Evolutionary conservation across 1,140 invertebrate species (phyloP).

Genomic region (Metopolophium dirhodum): DNA sequence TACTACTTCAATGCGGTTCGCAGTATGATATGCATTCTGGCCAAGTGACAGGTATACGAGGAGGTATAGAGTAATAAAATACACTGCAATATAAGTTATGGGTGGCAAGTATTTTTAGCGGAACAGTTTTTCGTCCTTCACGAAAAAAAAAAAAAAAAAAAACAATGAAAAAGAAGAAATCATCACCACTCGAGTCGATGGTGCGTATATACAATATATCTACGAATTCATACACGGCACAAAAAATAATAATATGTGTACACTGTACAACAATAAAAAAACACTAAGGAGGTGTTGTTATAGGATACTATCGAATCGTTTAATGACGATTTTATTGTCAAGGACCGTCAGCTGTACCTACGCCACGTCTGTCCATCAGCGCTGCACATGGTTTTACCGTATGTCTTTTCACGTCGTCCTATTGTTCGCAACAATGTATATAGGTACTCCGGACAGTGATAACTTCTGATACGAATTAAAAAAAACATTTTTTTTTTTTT

Average conservation of each 20-base stretch:
- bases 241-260: constrained; percentile 31
- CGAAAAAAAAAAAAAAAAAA: neutral
- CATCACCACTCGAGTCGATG: neutral
- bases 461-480: constrained; percentile 31
- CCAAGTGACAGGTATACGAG: neutral
- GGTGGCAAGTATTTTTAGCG: neutral
- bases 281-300: neutral
- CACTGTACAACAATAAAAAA: neutral
- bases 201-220: too few species aligned
- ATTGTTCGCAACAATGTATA: constrained; percentile 35
- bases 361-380: constrained; percentile 29
- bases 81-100: neutral
- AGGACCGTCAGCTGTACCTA: constrained; percentile 45
- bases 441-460: neutral
- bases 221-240: neutral
- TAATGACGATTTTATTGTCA: constrained; percentile 54
- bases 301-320: constrained; percentile 14
- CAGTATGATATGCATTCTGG: neutral
- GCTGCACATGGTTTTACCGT: constrained; percentile 12
- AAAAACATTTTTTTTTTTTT: neutral
- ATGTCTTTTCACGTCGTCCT: constrained; percentile 18
- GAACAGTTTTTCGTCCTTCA: neutral
- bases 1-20: neutral
- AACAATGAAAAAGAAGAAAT: neutral
- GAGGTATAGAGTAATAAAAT: neutral